phyloP scores from a whole-genome alignment of 2,888 invertebrate genomes.

The Drosophila neonasuta region DNA sequence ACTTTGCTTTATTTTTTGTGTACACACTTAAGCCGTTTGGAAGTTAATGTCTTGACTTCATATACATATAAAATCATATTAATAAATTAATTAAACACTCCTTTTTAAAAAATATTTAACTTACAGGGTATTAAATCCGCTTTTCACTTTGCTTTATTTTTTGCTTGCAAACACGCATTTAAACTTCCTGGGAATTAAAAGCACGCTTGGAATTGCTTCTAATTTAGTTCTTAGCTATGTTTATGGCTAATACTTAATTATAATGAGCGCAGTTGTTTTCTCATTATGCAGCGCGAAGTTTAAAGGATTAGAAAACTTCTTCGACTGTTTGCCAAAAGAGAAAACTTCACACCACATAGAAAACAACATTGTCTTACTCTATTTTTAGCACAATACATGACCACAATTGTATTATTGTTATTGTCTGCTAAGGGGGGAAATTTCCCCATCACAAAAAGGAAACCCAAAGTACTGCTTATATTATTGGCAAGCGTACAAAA shows the following conservation, averaged over 20 bases:
- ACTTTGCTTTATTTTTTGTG: too few species aligned
- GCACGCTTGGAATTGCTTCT: constrained; percentile 6
- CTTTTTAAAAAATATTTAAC: too few species aligned
- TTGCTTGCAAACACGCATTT: background rate
- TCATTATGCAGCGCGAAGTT: constrained; percentile 26
- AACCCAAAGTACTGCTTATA: constrained; percentile 13
- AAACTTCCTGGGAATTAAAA: constrained; percentile 18
- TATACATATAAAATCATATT: too few species aligned
- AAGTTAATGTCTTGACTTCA: too few species aligned
- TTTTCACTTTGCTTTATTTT: background rate
- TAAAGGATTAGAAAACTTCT: constrained; percentile 22
- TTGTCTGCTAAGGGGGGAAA: background rate
- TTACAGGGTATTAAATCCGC: background rate
- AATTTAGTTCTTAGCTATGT: constrained; percentile 1
- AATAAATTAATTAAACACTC: too few species aligned
- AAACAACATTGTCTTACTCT: constrained; percentile 7
- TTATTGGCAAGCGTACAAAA: constrained; percentile 22
- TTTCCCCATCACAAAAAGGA: background rate
- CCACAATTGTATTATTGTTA: constrained; percentile 31
- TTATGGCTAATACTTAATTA: constrained; percentile 12
- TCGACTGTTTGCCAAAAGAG: constrained; percentile 27
- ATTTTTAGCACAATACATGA: constrained; percentile 52
- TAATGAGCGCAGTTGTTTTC: constrained; percentile 5
- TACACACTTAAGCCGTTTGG: too few species aligned
- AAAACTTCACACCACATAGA: constrained; percentile 7